A percentile compares a stretch with the other conserved stretches of the same genome.
These are phyloP conservation scores for Montipora cactus DNA, from an alignment of 64 coral and sea anemone genomes.

Conservation along the genomic window DNA sequence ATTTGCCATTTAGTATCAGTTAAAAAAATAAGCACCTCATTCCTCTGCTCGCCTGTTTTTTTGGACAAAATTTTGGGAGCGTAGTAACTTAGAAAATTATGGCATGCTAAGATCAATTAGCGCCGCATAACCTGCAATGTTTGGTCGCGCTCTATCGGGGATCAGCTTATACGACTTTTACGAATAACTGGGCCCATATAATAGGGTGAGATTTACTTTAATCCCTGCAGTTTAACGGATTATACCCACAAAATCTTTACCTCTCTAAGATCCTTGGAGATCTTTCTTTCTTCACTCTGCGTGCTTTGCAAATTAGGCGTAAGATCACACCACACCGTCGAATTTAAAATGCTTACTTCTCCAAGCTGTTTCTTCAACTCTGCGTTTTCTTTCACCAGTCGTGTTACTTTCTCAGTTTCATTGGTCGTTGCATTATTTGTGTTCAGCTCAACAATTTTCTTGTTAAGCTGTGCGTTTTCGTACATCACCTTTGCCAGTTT, in stretches of 20 bases:
- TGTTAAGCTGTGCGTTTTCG: constrained; percentile 76
- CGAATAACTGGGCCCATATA: too few relatives aligned
- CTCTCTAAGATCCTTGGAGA: constrained; percentile 75
- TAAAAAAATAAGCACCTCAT: too few relatives aligned
- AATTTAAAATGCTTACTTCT: constrained; percentile 90
- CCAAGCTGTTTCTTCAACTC: constrained; percentile 84
- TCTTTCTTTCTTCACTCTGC: constrained; percentile 40
- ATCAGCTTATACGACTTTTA: too few relatives aligned
- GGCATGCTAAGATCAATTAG: too few relatives aligned
- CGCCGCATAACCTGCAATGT: too few relatives aligned
- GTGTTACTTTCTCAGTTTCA: constrained; percentile 45
- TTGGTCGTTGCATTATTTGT: constrained; percentile 42
- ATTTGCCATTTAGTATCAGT: not conserved
- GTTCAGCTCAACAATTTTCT: constrained; percentile 72
- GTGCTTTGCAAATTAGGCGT: constrained; percentile 62
- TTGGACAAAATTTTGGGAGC: too few relatives aligned
- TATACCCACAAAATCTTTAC: not conserved
- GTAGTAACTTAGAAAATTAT: too few relatives aligned
- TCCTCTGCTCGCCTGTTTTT: too few relatives aligned
- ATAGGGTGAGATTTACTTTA: too few relatives aligned
- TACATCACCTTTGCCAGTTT: constrained; percentile 83
- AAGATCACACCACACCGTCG: constrained; percentile 57
- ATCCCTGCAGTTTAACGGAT: too few relatives aligned
- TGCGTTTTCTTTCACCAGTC: constrained; percentile 76
- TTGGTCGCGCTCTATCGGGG: too few relatives aligned